These are phyloP conservation scores for Alosa alosa DNA, from an alignment of 2,113 vertebrate genomes.

Conservation along the genomic window DNA sequence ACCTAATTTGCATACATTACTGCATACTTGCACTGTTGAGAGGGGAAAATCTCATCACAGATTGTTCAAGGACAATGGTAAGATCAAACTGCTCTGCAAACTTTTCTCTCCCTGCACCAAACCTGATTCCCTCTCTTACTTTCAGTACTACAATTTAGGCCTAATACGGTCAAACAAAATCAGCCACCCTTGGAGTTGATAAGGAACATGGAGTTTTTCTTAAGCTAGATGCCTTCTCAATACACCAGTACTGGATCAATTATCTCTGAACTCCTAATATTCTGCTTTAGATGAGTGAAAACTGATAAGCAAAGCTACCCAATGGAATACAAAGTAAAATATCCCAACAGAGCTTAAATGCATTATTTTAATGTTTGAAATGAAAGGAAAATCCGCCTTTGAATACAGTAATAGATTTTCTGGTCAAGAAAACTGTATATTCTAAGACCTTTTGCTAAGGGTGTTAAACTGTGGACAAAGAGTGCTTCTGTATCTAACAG, in stretches of 20 bases:
- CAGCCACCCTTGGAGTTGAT: background rate
- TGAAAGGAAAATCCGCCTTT: background rate
- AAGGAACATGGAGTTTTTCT: background rate
- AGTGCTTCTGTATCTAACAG: background rate
- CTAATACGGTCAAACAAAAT: background rate
- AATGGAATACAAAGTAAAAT: no score
- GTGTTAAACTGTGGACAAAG: background rate
- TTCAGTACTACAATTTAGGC: background rate
- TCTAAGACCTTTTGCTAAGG: no score
- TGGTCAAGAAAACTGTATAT: no score
- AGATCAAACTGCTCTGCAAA: conserved; percentile 43
- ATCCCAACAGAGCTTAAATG: background rate
- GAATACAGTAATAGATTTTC: no score
- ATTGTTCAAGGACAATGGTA: conserved; percentile 39
- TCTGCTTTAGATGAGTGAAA: no score
- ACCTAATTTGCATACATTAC: conserved; percentile 41
- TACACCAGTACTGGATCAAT: background rate
- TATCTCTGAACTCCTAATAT: background rate
- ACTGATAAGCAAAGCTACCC: no score
- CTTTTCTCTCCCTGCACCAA: background rate
- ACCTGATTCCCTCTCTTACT: background rate
- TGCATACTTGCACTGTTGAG: conserved; percentile 1
- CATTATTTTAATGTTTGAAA: background rate
- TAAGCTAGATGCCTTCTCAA: background rate
- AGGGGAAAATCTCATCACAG: conserved; percentile 16